These are phyloP conservation scores for Capitulum mitella DNA, from an alignment of 2,888 invertebrate genomes.

Conservation along the genomic window DNA sequence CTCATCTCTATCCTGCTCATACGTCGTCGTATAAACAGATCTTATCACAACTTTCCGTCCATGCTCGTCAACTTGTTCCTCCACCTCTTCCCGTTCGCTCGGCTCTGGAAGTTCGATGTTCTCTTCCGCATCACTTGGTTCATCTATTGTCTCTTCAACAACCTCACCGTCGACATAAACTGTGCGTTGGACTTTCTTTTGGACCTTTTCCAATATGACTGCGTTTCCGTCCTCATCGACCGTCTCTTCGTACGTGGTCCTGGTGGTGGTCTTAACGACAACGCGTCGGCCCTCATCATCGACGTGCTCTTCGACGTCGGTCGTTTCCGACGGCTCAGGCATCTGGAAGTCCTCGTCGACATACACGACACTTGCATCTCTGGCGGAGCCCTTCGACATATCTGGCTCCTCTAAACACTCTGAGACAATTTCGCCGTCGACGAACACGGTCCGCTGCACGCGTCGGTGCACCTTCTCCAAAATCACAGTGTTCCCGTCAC, in stretches of 20 bases:
- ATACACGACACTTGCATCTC: background rate
- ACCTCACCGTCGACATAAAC: background rate
- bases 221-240: background rate
- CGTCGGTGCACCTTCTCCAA: background rate
- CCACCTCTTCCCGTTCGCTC: background rate
- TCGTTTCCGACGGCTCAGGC: background rate
- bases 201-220: background rate
- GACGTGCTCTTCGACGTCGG: background rate
- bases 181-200: background rate
- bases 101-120: background rate
- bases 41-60: background rate
- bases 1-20: background rate
- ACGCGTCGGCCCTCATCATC: background rate
- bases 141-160: background rate
- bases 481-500: background rate
- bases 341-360: constrained; percentile 12
- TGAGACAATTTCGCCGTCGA: background rate
- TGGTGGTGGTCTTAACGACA: background rate
- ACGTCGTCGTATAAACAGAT: background rate
- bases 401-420: background rate
- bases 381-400: no score
- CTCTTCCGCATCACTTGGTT: background rate
- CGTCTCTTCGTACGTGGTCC: background rate
- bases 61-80: background rate
- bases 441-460: background rate